Conservation (phyloP, 2,797 vertebrate genomes). For the Nyctalus aviator region DNA sequence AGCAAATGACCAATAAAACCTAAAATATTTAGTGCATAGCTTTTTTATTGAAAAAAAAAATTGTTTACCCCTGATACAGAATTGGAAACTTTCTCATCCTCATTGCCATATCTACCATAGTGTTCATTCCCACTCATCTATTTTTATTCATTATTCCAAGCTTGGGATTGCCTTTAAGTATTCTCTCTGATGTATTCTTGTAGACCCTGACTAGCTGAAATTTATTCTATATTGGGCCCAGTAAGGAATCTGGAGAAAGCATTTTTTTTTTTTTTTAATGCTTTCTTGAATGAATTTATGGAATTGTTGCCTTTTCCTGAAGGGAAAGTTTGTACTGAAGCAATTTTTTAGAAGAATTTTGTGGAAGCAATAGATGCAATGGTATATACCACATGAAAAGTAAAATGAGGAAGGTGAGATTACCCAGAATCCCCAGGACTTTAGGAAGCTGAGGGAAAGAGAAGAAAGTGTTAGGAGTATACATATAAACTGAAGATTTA, state of each 20-base stretch:
- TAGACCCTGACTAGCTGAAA: not conserved
- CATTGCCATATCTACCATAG: not conserved
- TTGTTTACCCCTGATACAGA: not conserved
- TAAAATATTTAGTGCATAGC: not conserved
- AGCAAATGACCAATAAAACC: not conserved
- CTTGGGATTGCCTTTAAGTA: not conserved
- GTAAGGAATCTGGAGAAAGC: not conserved
- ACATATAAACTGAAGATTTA: not conserved
- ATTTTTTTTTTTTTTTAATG: not conserved
- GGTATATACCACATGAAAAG: not conserved
- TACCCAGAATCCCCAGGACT: not conserved
- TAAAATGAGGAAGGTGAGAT: not conserved
- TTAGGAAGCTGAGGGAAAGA: not conserved
- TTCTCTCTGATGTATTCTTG: not conserved
- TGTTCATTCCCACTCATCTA: not conserved
- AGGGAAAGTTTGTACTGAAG: not conserved
- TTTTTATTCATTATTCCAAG: slow-evolving; percentile 29
- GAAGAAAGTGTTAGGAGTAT: not conserved
- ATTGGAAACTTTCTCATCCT: not conserved
- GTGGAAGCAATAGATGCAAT: not conserved
- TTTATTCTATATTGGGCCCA: not conserved
- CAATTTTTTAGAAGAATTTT: slow-evolving; percentile 37
- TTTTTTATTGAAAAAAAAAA: slow-evolving; percentile 8
- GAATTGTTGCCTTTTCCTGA: not conserved
- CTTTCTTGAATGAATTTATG: not conserved